Evolutionary conservation across 2,888 invertebrate species (phyloP).

Genomic region (Tipula helvola): DNA sequence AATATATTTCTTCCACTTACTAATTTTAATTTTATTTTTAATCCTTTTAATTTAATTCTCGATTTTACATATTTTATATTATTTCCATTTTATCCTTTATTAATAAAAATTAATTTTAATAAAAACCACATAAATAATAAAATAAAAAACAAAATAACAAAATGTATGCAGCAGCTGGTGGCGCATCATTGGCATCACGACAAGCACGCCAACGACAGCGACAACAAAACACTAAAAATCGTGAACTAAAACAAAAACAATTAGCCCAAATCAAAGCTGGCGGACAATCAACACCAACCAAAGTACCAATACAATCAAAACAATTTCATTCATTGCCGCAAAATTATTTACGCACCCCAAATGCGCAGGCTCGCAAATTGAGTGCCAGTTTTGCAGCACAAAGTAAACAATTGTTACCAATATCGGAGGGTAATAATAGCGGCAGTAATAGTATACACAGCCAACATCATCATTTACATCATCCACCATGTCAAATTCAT

Average conservation of each 20-base stretch:
- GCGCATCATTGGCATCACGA: constrained; percentile 74
- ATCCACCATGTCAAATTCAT: constrained; percentile 16
- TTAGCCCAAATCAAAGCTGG: constrained; percentile 32
- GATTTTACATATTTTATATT: background rate
- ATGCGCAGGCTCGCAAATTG: constrained; percentile 30
- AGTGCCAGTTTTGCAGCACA: constrained; percentile 30
- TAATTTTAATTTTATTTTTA: background rate
- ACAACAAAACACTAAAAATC: constrained; percentile 37
- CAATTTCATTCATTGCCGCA: constrained; percentile 44
- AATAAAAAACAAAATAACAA: constrained; percentile 14
- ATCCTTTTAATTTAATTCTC: background rate
- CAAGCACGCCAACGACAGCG: constrained; percentile 55
- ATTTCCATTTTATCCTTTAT: background rate
- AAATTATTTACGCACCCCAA: constrained; percentile 34
- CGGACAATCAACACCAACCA: constrained; percentile 27
- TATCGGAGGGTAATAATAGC: constrained; percentile 29
- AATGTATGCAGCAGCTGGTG: constrained; percentile 85
- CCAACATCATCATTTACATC: background rate
- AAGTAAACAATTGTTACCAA: constrained; percentile 35
- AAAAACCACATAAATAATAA: background rate
- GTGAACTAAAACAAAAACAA: constrained; percentile 38
- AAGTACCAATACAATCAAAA: constrained; percentile 32
- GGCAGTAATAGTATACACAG: background rate
- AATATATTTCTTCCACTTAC: background rate
- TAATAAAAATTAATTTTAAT: background rate